Evolutionary conservation across 2,113 vertebrate genomes (phyloP).

Genomic region (pig (Sus scrofa)): T2T-Sscrofa CM000817.6:173840001-173840500

Average conservation of each 20-base stretch:
- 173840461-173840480: background rate
- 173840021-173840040: background rate
- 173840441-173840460: background rate
- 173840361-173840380: background rate
- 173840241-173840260: background rate
- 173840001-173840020: background rate
- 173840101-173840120: background rate
- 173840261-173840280: background rate
- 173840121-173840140: background rate
- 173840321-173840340: background rate
- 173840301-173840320: background rate
- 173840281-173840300: background rate
- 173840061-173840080: background rate
- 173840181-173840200: background rate
- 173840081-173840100: conserved; percentile 20
- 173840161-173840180: background rate
- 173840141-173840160: background rate
- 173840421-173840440: background rate
- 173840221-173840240: background rate
- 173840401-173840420: background rate
- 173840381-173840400: background rate
- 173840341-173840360: background rate
- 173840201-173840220: background rate
- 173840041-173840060: conserved; percentile 16
- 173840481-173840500: background rate